phyloP scores from a whole-genome alignment of 2,113 vertebrate species.

The Elaphurus davidianus region DNA sequence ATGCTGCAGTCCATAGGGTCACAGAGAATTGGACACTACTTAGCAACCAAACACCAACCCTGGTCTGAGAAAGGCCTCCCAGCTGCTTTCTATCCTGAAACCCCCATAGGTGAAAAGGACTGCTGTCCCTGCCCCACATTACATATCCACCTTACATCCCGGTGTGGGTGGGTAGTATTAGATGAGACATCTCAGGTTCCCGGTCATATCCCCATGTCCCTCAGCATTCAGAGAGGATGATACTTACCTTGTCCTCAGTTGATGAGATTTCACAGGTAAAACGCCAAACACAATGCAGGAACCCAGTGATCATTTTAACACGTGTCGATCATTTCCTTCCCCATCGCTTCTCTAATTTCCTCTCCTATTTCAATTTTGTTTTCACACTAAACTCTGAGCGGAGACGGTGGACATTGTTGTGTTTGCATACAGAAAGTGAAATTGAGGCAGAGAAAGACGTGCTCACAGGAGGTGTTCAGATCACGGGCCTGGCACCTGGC shows the following conservation, averaged over 20 bases:
- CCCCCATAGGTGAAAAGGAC: neutral
- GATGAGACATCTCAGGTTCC: neutral
- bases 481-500: too few relatives aligned
- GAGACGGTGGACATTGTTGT: neutral
- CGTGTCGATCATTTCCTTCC: neutral
- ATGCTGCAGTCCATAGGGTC: neutral
- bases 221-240: neutral
- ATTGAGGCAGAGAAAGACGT: neutral
- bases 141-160: neutral
- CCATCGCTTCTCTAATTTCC: neutral
- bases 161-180: neutral
- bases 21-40: neutral
- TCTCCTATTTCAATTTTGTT: neutral
- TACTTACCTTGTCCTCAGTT: neutral
- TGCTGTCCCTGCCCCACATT: neutral
- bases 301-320: neutral
- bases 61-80: neutral
- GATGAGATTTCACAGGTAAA: neutral
- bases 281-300: neutral
- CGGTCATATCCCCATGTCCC: neutral
- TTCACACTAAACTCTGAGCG: neutral
- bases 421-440: neutral
- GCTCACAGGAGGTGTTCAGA: neutral
- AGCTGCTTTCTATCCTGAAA: neutral
- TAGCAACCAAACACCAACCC: neutral